Evolutionary conservation across 2,888 invertebrate genomes (phyloP), one percentile per base, ranked within the genome.

Genomic region (Eupithecia vulgata): DNA sequence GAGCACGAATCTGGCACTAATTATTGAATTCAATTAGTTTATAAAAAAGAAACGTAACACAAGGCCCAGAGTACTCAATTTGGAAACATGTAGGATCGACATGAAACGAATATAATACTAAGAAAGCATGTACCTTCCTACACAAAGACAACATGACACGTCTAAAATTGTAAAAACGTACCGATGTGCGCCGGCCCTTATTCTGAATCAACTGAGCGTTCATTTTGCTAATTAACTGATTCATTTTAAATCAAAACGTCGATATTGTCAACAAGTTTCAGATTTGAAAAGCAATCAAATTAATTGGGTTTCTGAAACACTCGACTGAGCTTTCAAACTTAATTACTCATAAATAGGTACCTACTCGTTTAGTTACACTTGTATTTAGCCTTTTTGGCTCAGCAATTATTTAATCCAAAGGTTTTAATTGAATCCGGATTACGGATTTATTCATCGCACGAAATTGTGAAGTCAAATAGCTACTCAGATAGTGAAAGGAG

Each of bases 181-280:
- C 45, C 45, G 17, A 57, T 73, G 42, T 67, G 67, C 48, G 21
- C 37, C 30, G 67, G 35, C 64, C 67, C 67, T 74, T 64, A 65
- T 10, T 52, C 68, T 40, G 64, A 45, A 67, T 57, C 70, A 45
- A 34, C 59, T n/a, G 35, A 67, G 64, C 59, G 68, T 70, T 62
- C 59, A 74, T 74, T 52, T 67, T 52, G 37, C 45, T 62, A 70
- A 70, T 69, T 42, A 73, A 68, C 74, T 68, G 35, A 57, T 67
- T 70, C 37, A 62, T 70, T 70, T 70, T 67, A 61, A 30, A 52
- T 64, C 57, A 72, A 52, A 64, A 68, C 68, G 52, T 57, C 40
- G 64, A 65, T 72, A 72, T 68, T 40, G 68, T 64, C 42, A 72
- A 68, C 35, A 45, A 57, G 17, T 65, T 72, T 61, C 57, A 67